Percentiles rank a stretch among this genome's conserved stretches.
These are phyloP conservation scores for Epiperipatus broadwayi DNA, from an alignment of 2,888 invertebrate species.

Conservation along the genomic window DNA sequence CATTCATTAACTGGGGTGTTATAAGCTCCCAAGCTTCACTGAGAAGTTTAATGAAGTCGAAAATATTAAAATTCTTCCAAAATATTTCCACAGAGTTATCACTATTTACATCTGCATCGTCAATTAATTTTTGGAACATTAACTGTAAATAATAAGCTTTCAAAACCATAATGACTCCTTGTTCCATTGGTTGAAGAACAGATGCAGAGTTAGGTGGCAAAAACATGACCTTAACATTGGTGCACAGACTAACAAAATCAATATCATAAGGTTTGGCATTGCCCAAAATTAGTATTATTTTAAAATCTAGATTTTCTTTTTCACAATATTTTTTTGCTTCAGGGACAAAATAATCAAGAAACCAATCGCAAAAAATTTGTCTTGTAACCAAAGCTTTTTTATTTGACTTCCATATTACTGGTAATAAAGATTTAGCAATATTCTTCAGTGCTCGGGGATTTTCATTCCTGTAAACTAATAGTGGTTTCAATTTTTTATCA, in stretches of 20 bases:
- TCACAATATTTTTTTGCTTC: conserved; percentile 1
- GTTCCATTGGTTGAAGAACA: conserved; percentile 10
- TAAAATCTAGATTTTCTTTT: conserved; percentile 7
- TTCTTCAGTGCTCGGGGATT: conserved; percentile 12
- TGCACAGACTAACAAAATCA: conserved; percentile 1
- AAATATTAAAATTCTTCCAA: conserved; percentile 4
- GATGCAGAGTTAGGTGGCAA: conserved; percentile 5
- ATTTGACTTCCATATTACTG: conserved; percentile 14
- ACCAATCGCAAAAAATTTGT: conserved; percentile 12
- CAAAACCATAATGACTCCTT: background rate
- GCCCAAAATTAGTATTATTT: conserved; percentile 11
- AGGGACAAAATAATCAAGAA: conserved; percentile 7
- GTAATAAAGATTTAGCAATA: conserved; percentile 6
- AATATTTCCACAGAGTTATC: background rate
- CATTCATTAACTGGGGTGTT: too few relatives aligned
- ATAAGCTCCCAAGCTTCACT: background rate
- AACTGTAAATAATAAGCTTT: conserved; percentile 1
- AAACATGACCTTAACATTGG: conserved; percentile 9
- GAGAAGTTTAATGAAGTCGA: background rate
- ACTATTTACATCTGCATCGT: background rate
- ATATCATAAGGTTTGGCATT: conserved; percentile 9
- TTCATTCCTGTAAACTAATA: conserved; percentile 13
- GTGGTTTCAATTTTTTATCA: conserved; percentile 14
- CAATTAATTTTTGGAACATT: conserved; percentile 1
- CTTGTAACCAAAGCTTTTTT: conserved; percentile 9